Evolutionary conservation across 2,113 vertebrate genomes (phyloP).

Genomic region (Plecotus auritus): DNA sequence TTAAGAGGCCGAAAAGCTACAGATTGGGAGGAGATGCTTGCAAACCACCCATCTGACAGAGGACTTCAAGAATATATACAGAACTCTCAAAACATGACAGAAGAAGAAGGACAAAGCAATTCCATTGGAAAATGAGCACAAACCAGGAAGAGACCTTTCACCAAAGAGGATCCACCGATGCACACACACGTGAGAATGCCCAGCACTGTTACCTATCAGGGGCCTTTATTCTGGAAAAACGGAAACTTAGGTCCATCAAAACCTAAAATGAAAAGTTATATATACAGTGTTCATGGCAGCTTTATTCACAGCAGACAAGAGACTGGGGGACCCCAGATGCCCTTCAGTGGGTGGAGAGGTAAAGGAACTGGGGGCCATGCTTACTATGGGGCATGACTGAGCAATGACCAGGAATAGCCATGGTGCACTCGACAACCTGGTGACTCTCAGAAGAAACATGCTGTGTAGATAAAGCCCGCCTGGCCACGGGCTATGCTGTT

Average conservation of each 20-base stretch:
- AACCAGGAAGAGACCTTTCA: neutral
- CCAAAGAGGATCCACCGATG: neutral
- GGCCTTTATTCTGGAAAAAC: neutral
- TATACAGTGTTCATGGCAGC: rapidly evolving
- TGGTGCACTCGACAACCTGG: neutral
- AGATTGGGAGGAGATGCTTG: rapidly evolving
- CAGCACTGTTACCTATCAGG: too few relatives aligned
- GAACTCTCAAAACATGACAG: neutral
- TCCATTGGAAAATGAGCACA: neutral
- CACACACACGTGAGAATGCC: rapidly evolving
- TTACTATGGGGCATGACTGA: rapidly evolving
- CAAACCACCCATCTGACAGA: too few relatives aligned
- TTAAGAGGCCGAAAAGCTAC: neutral
- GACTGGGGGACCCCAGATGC: neutral
- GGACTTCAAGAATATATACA: neutral
- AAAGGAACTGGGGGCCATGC: too few relatives aligned
- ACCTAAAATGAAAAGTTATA: neutral
- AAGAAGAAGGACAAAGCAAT: neutral
- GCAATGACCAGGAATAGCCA: neutral
- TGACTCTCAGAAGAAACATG: neutral
- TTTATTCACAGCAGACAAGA: neutral
- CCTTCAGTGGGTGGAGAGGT: neutral
- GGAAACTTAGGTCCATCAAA: neutral
- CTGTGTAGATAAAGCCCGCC: neutral
- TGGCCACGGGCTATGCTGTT: neutral